Conservation (phyloP, 2,797 vertebrate species). For the Emys orbicularis region DNA sequence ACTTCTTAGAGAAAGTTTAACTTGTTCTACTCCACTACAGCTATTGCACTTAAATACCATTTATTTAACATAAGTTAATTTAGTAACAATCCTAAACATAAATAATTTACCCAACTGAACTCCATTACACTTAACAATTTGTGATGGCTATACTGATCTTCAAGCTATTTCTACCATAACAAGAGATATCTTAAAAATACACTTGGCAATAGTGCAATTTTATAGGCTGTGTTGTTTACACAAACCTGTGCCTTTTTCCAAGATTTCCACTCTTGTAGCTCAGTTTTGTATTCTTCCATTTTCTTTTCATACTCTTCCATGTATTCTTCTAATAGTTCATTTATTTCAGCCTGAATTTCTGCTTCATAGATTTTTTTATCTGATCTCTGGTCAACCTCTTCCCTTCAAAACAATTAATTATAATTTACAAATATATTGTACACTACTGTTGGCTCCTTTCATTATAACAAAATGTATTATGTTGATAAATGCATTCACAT, state of each 20-base stretch:
- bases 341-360: conserved; percentile 90
- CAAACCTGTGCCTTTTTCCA: conserved; percentile 91
- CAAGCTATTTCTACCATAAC: background rate
- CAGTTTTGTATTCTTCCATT: conserved; percentile 83
- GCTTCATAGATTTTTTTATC: conserved; percentile 88
- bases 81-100: background rate
- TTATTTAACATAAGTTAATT: background rate
- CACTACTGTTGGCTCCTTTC: background rate
- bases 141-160: background rate
- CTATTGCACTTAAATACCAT: background rate
- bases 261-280: conserved; percentile 89
- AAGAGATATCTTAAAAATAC: background rate
- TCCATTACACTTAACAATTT: background rate
- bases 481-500: background rate
- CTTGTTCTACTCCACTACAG: background rate
- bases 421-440: background rate
- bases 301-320: conserved; percentile 88
- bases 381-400: conserved; percentile 84
- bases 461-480: background rate
- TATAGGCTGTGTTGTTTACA: background rate
- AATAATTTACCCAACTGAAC: background rate
- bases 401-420: conserved; percentile 81
- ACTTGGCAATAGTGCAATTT: background rate
- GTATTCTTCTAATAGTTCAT: conserved; percentile 87
- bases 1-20: background rate